These are phyloP conservation scores for Syrista parreyssii DNA, from an alignment of 2,888 invertebrate genomes.

Conservation along the genomic window DNA sequence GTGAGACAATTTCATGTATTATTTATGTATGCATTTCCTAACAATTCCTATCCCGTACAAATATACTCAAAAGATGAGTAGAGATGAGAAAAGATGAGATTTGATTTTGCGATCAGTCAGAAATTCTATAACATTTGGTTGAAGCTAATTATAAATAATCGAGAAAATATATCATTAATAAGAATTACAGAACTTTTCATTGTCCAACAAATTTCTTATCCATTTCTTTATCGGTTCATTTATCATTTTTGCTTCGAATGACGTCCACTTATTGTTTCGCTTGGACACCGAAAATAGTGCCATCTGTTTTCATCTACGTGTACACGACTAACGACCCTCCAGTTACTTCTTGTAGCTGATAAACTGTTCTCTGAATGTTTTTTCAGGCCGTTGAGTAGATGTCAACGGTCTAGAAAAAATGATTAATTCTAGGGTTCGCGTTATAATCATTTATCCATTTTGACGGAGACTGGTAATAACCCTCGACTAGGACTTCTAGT, in stretches of 20 bases:
- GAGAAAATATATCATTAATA: neutral
- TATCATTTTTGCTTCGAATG: neutral
- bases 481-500: neutral
- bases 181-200: neutral
- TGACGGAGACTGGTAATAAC: neutral
- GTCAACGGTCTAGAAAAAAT: neutral
- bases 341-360: neutral
- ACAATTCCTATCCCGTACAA: neutral
- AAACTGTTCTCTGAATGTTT: neutral
- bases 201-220: neutral
- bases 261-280: neutral
- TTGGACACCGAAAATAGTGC: neutral
- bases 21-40: neutral
- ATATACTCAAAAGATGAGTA: neutral
- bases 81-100: too few relatives aligned
- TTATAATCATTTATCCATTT: neutral
- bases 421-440: neutral
- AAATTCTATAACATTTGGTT: neutral
- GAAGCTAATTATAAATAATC: neutral
- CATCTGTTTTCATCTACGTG: neutral
- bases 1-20: neutral
- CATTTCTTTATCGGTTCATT: neutral
- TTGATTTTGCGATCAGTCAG: too few relatives aligned
- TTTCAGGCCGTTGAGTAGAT: neutral
- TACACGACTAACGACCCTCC: neutral